Percentiles rank a stretch among this genome's conserved stretches.
Conservation (phyloP, 2,113 vertebrate species). For the Ranitomeya variabilis region DNA sequence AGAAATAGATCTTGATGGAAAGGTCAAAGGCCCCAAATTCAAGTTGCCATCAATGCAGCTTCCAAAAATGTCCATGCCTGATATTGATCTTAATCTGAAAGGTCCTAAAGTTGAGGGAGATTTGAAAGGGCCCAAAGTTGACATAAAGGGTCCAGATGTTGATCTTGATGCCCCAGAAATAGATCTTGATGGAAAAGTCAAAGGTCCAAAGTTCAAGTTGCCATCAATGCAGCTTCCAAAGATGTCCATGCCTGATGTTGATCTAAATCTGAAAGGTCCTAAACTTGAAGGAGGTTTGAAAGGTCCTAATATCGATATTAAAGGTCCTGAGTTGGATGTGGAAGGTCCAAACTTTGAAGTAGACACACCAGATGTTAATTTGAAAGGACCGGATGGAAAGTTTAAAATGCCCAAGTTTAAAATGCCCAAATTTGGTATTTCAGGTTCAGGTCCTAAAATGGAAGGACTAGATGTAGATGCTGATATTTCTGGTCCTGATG, state of each 20-base stretch:
- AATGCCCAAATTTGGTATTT: conserved; percentile 65
- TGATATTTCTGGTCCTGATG: conserved; percentile 52
- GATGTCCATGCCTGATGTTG: conserved; percentile 60
- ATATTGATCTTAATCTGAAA: conserved; percentile 66
- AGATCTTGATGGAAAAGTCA: conserved; percentile 55
- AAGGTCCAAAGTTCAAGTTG: conserved; percentile 67
- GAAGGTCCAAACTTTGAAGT: conserved; percentile 69
- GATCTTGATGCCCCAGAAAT: conserved; percentile 64
- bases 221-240: conserved; percentile 62
- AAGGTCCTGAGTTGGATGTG: conserved; percentile 59
- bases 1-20: conserved; percentile 57
- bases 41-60: no score
- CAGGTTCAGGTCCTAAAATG: conserved; percentile 63
- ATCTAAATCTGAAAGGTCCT: conserved; percentile 59
- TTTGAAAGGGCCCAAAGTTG: background rate
- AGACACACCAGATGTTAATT: conserved; percentile 50
- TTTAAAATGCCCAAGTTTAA: conserved; percentile 64
- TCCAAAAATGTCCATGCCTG: conserved; percentile 47
- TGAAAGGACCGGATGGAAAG: conserved; percentile 61
- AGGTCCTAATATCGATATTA: conserved; percentile 66
- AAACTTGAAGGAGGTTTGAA: conserved; percentile 59
- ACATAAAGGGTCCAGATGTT: conserved; percentile 56
- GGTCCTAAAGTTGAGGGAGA: conserved; percentile 65
- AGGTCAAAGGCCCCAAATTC: conserved; percentile 54
- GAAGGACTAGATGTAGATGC: conserved; percentile 65